Percentiles rank a stretch among this genome's conserved stretches.
phyloP scores from a whole-genome alignment of 2,113 vertebrate species.

The Mobula hypostoma region DNA sequence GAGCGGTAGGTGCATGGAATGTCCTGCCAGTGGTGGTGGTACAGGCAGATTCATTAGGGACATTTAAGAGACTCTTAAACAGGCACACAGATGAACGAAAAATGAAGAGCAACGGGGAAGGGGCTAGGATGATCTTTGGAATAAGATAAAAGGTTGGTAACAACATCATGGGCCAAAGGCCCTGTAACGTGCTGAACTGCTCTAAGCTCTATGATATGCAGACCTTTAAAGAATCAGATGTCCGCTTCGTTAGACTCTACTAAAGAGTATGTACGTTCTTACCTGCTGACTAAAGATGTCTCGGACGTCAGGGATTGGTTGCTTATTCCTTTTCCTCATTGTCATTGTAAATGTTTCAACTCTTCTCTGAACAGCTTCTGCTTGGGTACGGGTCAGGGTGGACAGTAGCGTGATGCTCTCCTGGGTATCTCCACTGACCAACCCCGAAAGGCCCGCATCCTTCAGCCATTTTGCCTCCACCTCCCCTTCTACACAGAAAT shows the following conservation, averaged over 20 bases:
- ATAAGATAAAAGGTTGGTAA: too few relatives aligned
- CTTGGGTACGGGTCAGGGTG: slow-evolving; percentile 81
- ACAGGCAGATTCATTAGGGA: too few relatives aligned
- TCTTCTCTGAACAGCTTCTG: slow-evolving; percentile 77
- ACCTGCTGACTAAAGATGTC: slow-evolving; percentile 74
- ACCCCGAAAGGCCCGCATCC: slow-evolving; percentile 80
- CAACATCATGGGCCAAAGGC: too few relatives aligned
- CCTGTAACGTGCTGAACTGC: too few relatives aligned
- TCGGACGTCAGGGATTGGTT: slow-evolving; percentile 81
- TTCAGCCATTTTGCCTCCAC: slow-evolving; percentile 91
- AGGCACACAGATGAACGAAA: too few relatives aligned
- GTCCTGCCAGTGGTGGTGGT: too few relatives aligned
- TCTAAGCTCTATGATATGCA: too few relatives aligned
- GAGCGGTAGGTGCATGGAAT: too few relatives aligned
- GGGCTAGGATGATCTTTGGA: too few relatives aligned
- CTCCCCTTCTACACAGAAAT: slow-evolving; percentile 71
- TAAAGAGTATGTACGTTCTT: not conserved
- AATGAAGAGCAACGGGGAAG: too few relatives aligned
- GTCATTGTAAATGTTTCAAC: slow-evolving; percentile 79
- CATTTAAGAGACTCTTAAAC: too few relatives aligned
- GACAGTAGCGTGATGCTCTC: slow-evolving; percentile 76
- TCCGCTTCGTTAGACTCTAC: not conserved
- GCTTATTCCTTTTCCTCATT: slow-evolving; percentile 80
- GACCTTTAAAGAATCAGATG: not conserved
- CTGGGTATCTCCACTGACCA: slow-evolving; percentile 70